Evolutionary conservation across 2,888 invertebrate species (phyloP).

Genomic region (Ichneumoninae sp.): DNA sequence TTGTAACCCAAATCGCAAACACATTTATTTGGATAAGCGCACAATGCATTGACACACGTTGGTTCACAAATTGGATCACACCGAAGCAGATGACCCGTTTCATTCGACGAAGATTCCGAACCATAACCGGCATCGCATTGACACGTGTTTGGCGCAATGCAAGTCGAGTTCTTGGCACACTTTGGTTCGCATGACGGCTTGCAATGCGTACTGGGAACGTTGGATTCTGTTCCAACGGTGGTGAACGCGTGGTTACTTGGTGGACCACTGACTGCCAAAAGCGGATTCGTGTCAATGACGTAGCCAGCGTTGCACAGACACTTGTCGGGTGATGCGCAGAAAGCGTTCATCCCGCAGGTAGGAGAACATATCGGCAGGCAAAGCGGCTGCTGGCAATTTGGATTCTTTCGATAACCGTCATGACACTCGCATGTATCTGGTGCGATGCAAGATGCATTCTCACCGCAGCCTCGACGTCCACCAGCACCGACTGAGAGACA

Average conservation of each 20-base stretch:
- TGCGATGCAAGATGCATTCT: slow-evolving; percentile 25
- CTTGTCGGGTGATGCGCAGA: slow-evolving; percentile 38
- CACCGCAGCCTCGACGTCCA: slow-evolving; percentile 34
- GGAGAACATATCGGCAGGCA: slow-evolving; percentile 46
- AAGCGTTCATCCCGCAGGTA: slow-evolving; percentile 41
- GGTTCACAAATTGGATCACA: slow-evolving; percentile 61
- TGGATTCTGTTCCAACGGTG: neutral
- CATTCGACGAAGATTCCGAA: neutral
- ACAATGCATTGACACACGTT: slow-evolving; percentile 52
- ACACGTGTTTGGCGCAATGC: slow-evolving; percentile 51
- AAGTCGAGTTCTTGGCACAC: slow-evolving; percentile 52
- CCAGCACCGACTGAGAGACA: slow-evolving; percentile 12
- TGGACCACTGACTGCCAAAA: neutral
- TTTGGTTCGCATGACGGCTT: slow-evolving; percentile 46
- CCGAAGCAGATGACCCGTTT: slow-evolving; percentile 9
- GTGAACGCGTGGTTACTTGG: neutral
- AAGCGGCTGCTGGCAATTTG: neutral
- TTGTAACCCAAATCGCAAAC: slow-evolving; percentile 52
- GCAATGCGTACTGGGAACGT: slow-evolving; percentile 7
- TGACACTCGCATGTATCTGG: slow-evolving; percentile 52
- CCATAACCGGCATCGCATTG: slow-evolving; percentile 51
- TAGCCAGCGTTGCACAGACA: slow-evolving; percentile 51
- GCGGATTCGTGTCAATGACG: neutral
- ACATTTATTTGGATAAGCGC: slow-evolving; percentile 58
- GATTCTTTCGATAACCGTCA: slow-evolving; percentile 39